Evolutionary conservation across 1,140 invertebrate species (phyloP), one percentile per base, ranked within the genome.

Genomic region (Amphibalanus amphitrite): DNA sequence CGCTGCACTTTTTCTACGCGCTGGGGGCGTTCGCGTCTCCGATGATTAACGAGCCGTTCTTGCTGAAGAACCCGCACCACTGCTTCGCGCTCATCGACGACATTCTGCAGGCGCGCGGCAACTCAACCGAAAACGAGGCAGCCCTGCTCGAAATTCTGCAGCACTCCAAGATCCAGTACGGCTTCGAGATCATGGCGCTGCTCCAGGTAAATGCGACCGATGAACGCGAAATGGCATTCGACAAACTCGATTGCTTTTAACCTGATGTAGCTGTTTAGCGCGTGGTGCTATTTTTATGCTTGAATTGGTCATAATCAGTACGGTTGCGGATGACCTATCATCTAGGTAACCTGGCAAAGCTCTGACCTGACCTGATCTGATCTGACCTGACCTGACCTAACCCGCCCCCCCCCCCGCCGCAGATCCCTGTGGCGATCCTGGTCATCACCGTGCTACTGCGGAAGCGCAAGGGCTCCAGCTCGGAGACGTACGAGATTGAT

Each of bases 1-100:
- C 82, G 1, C 79, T 84, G 77, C 82, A 83, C 74, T 84, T 83
- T 75, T 83, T 80, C 75, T 84, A 84, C 71, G 83, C 82, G 0
- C 76, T 84, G 0, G 83, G 83, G 6, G 83, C 83, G 3, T 83
- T 84, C 72, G 72, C 84, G 3, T 83, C 82, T 40, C 83, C 83
- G 10, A 80, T 84, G 79, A 82, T 84, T 26, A 82, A 81, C 6
- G 80, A 83, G 28, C 81, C 82, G 0, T 85, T 84, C 73, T 76
- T 84, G 23, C 77, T 82, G 8, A 83, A 83, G 74, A 72, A 67
- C 65, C 65, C 65, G 65, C n/a, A 28, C 17, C 65, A 3, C 8
- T 67, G 65, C 28, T 67, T 67, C 28, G 65, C 8, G 8, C 65
- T 67, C 26, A 67, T 67, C 28, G 65, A 67, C 8, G 65, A 67